A percentile compares a stretch with the other conserved stretches of the same genome.
Conservation (phyloP, 2,797 vertebrate genomes). For the Sebastes dallii region DNA sequence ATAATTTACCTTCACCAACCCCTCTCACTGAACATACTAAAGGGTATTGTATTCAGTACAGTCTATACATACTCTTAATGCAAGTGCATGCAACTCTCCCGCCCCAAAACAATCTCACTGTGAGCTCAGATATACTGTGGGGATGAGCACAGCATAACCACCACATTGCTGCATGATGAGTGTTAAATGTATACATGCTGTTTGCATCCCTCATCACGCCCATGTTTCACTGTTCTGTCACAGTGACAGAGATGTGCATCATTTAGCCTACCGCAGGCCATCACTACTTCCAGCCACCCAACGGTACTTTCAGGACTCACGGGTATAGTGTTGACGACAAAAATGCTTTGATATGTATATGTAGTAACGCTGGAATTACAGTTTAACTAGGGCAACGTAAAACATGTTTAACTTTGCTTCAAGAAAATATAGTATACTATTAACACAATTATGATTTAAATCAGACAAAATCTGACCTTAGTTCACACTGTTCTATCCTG, state of each 20-base stretch:
- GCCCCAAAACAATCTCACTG: not conserved
- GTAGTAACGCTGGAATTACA: not conserved
- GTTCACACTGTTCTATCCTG: not conserved
- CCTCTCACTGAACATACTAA: not conserved
- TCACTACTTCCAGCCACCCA: not conserved
- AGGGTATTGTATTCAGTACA: not conserved
- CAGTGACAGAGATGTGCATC: slow-evolving; percentile 15
- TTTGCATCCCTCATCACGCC: slow-evolving; percentile 55
- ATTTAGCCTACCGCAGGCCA: slow-evolving; percentile 1
- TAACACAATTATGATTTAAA: not conserved
- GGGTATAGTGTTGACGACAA: not conserved
- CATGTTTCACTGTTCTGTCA: slow-evolving; percentile 34
- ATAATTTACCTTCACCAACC: no score
- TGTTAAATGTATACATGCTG: slow-evolving; percentile 79
- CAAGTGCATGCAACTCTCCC: not conserved
- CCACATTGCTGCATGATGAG: slow-evolving; percentile 92
- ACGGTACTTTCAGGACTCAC: not conserved
- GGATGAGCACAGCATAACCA: slow-evolving; percentile 86
- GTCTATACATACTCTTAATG: not conserved
- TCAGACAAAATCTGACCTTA: not conserved
- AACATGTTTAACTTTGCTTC: not conserved
- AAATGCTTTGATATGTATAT: not conserved
- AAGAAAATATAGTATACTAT: not conserved
- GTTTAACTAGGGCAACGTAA: slow-evolving; percentile 36
- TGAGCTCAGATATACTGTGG: slow-evolving; percentile 72